A percentile compares a stretch with the other conserved stretches of the same genome.
These are phyloP conservation scores for Lycocerus yunnanus DNA, from an alignment of 2,888 invertebrate genomes.

Conservation along the genomic window DNA sequence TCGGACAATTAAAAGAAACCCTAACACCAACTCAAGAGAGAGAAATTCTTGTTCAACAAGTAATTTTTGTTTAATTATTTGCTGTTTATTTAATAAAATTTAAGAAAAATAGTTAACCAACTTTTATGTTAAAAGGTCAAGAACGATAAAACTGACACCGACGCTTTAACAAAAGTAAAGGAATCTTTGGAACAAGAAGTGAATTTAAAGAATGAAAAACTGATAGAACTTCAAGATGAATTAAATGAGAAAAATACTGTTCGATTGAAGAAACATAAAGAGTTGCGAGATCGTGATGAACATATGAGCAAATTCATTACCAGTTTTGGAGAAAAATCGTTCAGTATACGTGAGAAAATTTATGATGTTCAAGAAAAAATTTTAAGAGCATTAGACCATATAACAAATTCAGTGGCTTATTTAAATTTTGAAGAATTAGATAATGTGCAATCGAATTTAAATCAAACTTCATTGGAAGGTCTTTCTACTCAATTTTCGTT, in stretches of 20 bases:
- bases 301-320: slow-evolving; percentile 35
- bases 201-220: slow-evolving; percentile 32
- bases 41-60: slow-evolving; percentile 41
- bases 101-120: background rate
- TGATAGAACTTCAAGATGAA: slow-evolving; percentile 37
- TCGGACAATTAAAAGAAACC: slow-evolving; percentile 38
- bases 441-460: slow-evolving; percentile 27
- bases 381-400: slow-evolving; percentile 30
- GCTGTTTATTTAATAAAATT: background rate
- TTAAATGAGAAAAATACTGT: slow-evolving; percentile 41
- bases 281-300: slow-evolving; percentile 39
- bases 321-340: slow-evolving; percentile 19
- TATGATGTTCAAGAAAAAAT: slow-evolving; percentile 22
- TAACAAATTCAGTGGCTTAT: slow-evolving; percentile 33
- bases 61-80: slow-evolving; percentile 17
- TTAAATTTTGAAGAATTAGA: slow-evolving; percentile 37
- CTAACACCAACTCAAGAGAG: slow-evolving; percentile 41
- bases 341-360: slow-evolving; percentile 13
- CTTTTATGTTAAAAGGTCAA: slow-evolving; percentile 34
- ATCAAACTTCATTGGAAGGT: slow-evolving; percentile 20
- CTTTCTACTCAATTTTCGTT: slow-evolving; percentile 6
- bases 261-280: slow-evolving; percentile 40
- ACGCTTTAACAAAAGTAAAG: slow-evolving; percentile 38
- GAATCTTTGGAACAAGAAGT: slow-evolving; percentile 36
- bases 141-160: slow-evolving; percentile 41